phyloP scores from a whole-genome alignment of 2,888 invertebrate genomes.

The Congeria kusceri region DNA sequence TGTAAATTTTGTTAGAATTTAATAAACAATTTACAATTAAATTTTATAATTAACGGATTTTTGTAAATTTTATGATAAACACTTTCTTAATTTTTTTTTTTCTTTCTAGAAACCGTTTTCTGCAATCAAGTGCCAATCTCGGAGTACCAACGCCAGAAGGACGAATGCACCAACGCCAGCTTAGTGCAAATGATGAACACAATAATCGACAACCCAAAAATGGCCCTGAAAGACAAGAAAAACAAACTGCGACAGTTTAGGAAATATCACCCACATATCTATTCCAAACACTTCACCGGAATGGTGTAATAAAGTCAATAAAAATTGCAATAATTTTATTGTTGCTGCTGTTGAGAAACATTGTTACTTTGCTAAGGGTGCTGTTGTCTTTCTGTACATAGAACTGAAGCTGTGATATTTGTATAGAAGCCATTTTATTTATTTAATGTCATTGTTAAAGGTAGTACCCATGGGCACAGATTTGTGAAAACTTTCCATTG shows the following conservation, averaged over 20 bases:
- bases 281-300: constrained; percentile 79
- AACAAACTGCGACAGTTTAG: constrained; percentile 82
- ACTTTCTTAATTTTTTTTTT: constrained; percentile 5
- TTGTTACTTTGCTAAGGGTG: too few species aligned
- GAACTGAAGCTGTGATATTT: too few species aligned
- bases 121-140: constrained; percentile 74
- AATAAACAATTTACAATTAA: too few species aligned
- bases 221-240: constrained; percentile 84
- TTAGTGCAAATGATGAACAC: constrained; percentile 82
- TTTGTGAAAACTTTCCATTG: too few species aligned
- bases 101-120: constrained; percentile 75
- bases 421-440: too few species aligned
- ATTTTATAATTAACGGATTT: too few species aligned
- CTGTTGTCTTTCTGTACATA: too few species aligned
- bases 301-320: constrained; percentile 68
- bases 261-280: constrained; percentile 82
- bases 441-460: too few species aligned
- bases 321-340: too few species aligned
- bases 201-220: constrained; percentile 82
- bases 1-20: too few species aligned
- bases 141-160: constrained; percentile 76
- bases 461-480: too few species aligned
- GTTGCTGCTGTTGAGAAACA: too few species aligned
- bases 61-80: background rate
- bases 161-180: constrained; percentile 76